Evolutionary conservation across 2,113 vertebrate species (phyloP), one percentile per base, ranked within the genome.

Genomic region (Otis tarda): DNA sequence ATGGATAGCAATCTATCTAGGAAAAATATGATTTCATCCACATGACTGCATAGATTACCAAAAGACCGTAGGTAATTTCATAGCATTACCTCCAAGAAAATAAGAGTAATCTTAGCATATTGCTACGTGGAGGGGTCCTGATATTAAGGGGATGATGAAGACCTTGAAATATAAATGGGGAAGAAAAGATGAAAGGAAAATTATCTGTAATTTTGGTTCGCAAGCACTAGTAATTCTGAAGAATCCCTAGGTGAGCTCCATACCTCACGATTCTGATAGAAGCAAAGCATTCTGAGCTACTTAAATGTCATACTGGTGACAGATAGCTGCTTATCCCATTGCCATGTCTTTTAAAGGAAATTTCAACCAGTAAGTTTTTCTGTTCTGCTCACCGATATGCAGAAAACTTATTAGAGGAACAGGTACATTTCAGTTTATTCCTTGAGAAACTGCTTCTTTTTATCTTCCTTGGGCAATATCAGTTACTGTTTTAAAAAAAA

Each of bases 111-210:
- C 83, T 96, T 79, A 90, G 1, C 75, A 92, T 89, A 86, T 81
- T 94, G 86, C 87, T 83, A 50, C 31, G 83, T 73, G 90, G 69
- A 96, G 69, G 83, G 73, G 69, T 90, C 64, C 27, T 94, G 91
- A 82, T 94, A 95, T 90, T 91, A 93, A 93, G 65, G 83, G 55
- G 73, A 89, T 83, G 74, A 87, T 59, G 55, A 84, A 22, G 53
- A 96, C 93, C 90, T 87, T 92, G 81, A 90, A 92, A 95, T 82
- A 95, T 52, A 95, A 96, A 89, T 92, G 84, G 83, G 10, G 35
- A 79, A 95, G 87, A 78, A 92, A 63, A 97, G 92, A 96, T 91
- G 91, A 96, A 95, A 96, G 93, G 93, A 93, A 93, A 95, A 95
- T 94, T 87, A 87, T 78, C 70, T 55, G 71, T 95, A 94, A 96